Percentiles rank a stretch among this genome's conserved stretches.
These are phyloP conservation scores for Cariama cristata DNA, from an alignment of 2,113 vertebrate genomes.

Conservation along the genomic window DNA sequence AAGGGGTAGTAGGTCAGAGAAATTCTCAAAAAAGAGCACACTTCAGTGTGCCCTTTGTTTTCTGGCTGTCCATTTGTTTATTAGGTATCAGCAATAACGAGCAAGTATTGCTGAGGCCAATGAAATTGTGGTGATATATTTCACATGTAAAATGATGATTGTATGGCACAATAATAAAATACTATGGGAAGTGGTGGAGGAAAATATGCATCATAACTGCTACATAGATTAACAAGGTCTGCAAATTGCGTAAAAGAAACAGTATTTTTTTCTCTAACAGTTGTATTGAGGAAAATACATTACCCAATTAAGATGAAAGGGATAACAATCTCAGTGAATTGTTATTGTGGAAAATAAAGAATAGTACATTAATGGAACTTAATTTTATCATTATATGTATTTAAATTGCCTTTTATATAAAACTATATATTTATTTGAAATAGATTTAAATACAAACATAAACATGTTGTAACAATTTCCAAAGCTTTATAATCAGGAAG, in stretches of 20 bases:
- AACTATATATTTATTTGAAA: conserved; percentile 45
- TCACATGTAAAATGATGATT: background rate
- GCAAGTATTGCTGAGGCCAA: background rate
- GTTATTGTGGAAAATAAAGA: conserved; percentile 62
- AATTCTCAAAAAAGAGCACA: no score
- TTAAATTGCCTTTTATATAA: conserved; percentile 47
- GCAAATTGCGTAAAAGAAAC: conserved; percentile 10
- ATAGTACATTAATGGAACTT: conserved; percentile 44
- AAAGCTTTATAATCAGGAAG: conserved; percentile 46
- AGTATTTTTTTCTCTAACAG: background rate
- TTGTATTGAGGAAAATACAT: conserved; percentile 51
- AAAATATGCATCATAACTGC: conserved; percentile 9
- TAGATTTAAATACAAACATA: conserved; percentile 53
- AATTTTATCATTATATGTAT: conserved; percentile 68
- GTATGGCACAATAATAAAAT: background rate
- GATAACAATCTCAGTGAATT: conserved; percentile 45
- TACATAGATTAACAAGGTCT: conserved; percentile 28
- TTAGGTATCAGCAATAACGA: rapidly evolving
- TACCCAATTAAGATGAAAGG: conserved; percentile 65
- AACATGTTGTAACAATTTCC: conserved; percentile 10
- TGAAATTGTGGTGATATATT: background rate
- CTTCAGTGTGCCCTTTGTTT: background rate
- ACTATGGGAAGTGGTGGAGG: background rate
- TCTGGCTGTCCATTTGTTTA: background rate
- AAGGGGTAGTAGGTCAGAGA: background rate